Base-by-base conservation (phyloP, 1,140 invertebrate species). In the Dolichoris vasculosae region DNA sequence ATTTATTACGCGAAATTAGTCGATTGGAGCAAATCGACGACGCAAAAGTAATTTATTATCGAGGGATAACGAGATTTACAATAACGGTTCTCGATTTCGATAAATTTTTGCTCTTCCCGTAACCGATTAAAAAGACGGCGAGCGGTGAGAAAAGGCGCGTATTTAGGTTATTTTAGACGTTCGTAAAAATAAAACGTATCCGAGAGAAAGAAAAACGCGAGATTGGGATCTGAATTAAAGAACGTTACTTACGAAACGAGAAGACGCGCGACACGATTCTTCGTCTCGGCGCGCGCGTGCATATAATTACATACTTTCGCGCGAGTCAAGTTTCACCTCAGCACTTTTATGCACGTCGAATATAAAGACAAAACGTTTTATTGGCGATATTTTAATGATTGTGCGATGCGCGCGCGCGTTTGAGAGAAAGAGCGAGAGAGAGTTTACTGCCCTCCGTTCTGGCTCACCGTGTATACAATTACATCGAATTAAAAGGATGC, bases 311-410 rank as follows among this genome's bases (percentile, higher is more conserved):
- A 63, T 38, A 79, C 77, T 35, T 40, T 79, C 35, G 20, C 40
- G 75, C 46, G 77, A 55, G 35, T 63, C 55, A 23, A 38, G 35
- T 79, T 79, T 40, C 77, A 63, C 77, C 48, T 55, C 30, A 23
- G 77, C 23, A 43, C 8, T 43, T 40, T 43, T 43, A 20, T n/a
- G 40, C n/a, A 23, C 76, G 46, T 32, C 51, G 75, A 30, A 55
- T 55, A 77, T 55, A 77, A 77, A 77, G 77, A 79, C 77, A 79
- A 79, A 79, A 63, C 77, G 55, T 79, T 79, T 63, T 63, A 79
- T 79, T 79, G 55, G 51, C 35, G 15, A 79, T 79, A 79, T 63
- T 79, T 79, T 80, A 80, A 82, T 32, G 63, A 79, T 79, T 40
- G 9, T 15, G 46, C 26, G 6, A 2, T 43, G 69, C 38, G 69